phyloP scores from a whole-genome alignment of 1,140 invertebrate genomes.

The Sminthurinus signatus region DNA sequence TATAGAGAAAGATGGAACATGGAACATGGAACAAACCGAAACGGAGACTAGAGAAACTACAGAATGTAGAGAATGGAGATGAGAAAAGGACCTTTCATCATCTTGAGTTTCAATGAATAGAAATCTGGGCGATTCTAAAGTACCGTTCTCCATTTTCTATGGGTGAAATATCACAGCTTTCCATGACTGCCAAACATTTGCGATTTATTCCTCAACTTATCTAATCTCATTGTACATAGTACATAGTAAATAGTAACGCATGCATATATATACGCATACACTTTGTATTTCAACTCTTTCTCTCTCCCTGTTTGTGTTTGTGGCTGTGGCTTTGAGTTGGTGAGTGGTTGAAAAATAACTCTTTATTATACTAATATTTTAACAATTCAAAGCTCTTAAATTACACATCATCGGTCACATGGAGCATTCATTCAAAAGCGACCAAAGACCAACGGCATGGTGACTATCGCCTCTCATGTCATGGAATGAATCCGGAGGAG shows the following conservation, averaged over 20 bases:
- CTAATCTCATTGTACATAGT: neutral
- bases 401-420: constrained; percentile 1
- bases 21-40: constrained; percentile 6
- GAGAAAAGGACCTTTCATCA: constrained; percentile 7
- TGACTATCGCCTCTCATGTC: too few relatives aligned
- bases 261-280: too few relatives aligned
- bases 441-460: too few relatives aligned
- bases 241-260: too few relatives aligned
- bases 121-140: neutral
- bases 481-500: too few relatives aligned
- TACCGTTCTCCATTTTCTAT: neutral
- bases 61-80: constrained; percentile 4
- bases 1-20: neutral
- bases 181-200: neutral
- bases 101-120: constrained; percentile 12
- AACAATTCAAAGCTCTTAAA: neutral
- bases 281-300: too few relatives aligned
- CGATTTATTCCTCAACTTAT: constrained; percentile 2
- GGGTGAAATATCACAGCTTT: constrained; percentile 5
- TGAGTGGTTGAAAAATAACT: constrained; percentile 5
- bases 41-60: too few relatives aligned
- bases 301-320: too few relatives aligned
- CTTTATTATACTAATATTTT: constrained; percentile 5
- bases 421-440: too few relatives aligned
- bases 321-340: too few relatives aligned